Percentiles rank a stretch among this genome's conserved stretches.
phyloP scores from a whole-genome alignment of 2,113 vertebrate species.

The Pithys albifrons region DNA sequence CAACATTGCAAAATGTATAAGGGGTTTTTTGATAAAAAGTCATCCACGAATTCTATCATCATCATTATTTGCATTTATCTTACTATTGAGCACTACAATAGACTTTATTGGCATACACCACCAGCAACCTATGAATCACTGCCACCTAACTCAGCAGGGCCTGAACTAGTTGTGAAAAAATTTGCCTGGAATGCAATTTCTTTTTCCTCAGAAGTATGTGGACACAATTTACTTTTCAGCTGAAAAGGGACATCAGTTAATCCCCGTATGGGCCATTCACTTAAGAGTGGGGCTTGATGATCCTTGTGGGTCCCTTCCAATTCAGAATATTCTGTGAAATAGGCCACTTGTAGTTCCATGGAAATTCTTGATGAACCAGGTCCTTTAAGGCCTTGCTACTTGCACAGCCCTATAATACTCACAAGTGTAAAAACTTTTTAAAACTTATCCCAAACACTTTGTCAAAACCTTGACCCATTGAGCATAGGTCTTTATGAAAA shows the following conservation, averaged over 20 bases:
- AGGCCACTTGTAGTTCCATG: neutral
- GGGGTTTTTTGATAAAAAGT: neutral
- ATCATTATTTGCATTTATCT: conserved; percentile 28
- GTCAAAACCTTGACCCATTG: neutral
- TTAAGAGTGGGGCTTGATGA: neutral
- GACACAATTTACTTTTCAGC: neutral
- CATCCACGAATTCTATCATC: neutral
- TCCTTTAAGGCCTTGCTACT: neutral
- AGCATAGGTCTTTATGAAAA: neutral
- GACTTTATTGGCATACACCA: neutral
- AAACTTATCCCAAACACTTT: neutral
- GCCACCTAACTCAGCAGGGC: neutral
- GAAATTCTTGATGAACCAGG: neutral
- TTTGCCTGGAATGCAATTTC: neutral
- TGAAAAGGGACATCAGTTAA: neutral
- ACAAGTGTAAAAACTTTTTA: neutral
- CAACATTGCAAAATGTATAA: neutral
- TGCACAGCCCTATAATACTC: neutral
- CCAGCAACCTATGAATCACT: neutral
- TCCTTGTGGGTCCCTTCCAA: neutral
- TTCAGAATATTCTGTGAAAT: neutral
- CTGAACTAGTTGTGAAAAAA: neutral
- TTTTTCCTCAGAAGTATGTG: neutral
- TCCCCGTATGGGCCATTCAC: neutral
- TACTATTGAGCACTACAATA: neutral